Evolutionary conservation across 2,888 invertebrate genomes (phyloP).

Genomic region (Axea sp.): DNA sequence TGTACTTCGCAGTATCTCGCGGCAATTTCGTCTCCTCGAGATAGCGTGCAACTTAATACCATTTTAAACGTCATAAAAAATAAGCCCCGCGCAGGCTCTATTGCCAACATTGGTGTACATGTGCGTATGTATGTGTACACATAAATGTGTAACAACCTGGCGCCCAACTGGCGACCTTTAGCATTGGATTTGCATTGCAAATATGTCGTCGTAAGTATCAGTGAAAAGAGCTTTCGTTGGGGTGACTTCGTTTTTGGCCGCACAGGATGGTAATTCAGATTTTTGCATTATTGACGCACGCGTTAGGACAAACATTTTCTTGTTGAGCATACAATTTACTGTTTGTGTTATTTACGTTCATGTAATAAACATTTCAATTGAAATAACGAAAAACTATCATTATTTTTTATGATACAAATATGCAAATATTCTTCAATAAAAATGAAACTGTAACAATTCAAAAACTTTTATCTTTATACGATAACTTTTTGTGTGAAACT

Average conservation of each 20-base stretch:
- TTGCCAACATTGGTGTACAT: background rate
- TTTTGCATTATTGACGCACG: constrained; percentile 42
- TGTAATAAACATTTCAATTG: too few species aligned
- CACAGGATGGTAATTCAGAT: constrained; percentile 41
- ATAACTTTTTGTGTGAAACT: too few species aligned
- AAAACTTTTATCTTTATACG: too few species aligned
- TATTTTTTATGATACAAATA: too few species aligned
- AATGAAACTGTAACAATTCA: too few species aligned
- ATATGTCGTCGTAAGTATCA: constrained; percentile 48
- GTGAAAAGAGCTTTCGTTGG: constrained; percentile 40
- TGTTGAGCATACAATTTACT: too few species aligned
- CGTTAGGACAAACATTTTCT: constrained; percentile 26
- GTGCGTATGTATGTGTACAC: constrained; percentile 15
- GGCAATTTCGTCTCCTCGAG: constrained; percentile 55
- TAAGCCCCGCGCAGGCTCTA: constrained; percentile 31
- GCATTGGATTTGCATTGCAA: constrained; percentile 58
- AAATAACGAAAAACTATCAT: too few species aligned
- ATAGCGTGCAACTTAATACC: constrained; percentile 54
- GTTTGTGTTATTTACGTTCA: too few species aligned
- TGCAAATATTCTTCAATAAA: too few species aligned
- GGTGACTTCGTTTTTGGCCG: constrained; percentile 28
- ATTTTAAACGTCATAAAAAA: constrained; percentile 60
- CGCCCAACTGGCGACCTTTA: constrained; percentile 55
- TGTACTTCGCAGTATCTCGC: constrained; percentile 50
- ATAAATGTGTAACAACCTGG: constrained; percentile 44